A percentile compares a stretch with the other conserved stretches of the same genome.
These are phyloP conservation scores for Miniopterus natalensis DNA, from an alignment of 2,113 vertebrate species.

Conservation along the genomic window DNA sequence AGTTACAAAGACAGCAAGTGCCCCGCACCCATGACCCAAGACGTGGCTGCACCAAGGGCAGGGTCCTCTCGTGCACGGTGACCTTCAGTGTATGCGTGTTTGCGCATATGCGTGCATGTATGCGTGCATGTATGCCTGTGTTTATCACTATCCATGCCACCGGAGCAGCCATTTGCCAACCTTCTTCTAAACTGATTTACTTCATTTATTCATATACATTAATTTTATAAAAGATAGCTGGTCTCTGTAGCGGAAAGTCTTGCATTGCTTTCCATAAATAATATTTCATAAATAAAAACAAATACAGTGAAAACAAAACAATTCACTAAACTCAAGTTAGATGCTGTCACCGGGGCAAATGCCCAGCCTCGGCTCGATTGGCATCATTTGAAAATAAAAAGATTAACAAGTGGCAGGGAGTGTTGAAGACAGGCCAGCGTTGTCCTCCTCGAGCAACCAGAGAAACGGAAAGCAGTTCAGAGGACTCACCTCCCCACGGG, in stretches of 20 bases:
- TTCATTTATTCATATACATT: conserved; percentile 1
- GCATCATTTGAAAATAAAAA: neutral
- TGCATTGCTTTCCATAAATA: neutral
- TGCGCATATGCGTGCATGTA: no score
- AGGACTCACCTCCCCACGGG: neutral
- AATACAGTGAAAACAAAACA: neutral
- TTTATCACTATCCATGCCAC: neutral
- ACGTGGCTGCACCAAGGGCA: neutral
- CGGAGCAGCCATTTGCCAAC: neutral
- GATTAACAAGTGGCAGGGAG: neutral
- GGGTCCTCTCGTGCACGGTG: neutral
- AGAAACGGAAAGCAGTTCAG: neutral
- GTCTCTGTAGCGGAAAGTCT: neutral
- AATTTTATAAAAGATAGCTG: neutral
- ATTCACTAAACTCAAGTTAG: neutral
- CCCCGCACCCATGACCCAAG: neutral
- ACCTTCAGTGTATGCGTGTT: rapidly evolving
- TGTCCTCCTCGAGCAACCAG: neutral
- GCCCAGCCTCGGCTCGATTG: neutral
- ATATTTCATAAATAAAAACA: neutral
- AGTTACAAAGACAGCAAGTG: neutral
- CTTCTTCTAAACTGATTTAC: neutral
- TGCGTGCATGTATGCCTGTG: no score
- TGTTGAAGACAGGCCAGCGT: neutral
- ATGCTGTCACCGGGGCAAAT: neutral